A percentile compares a stretch with the other conserved stretches of the same genome.
These are phyloP conservation scores for Cotesia congregata DNA, from an alignment of 2,888 invertebrate genomes.

Conservation along the genomic window DNA sequence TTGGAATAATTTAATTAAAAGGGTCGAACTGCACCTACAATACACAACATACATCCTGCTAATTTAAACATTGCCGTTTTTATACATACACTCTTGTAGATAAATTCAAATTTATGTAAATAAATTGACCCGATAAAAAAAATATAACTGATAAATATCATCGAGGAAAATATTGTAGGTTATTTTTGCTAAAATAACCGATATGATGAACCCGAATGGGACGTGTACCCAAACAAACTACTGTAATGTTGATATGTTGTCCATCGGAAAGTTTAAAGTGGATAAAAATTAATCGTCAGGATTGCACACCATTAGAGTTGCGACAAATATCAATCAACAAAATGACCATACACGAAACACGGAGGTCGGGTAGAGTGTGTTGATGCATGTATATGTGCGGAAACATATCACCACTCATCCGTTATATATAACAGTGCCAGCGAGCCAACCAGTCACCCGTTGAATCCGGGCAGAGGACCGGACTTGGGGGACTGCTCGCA, in stretches of 20 bases:
- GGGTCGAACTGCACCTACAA: not conserved
- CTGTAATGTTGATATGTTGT: too few relatives aligned
- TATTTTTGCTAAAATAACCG: too few relatives aligned
- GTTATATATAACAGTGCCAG: constrained; percentile 25
- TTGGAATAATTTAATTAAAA: not conserved
- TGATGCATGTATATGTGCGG: not conserved
- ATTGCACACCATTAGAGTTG: not conserved
- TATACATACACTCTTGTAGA: not conserved
- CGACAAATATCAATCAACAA: constrained; percentile 49
- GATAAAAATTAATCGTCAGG: constrained; percentile 25
- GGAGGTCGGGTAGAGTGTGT: not conserved
- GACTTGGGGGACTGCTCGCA: constrained; percentile 32
- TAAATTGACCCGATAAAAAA: not conserved
- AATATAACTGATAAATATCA: not conserved
- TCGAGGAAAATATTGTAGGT: constrained; percentile 1
- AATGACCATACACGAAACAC: constrained; percentile 40
- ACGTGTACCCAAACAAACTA: too few relatives aligned
- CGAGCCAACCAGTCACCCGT: not conserved
- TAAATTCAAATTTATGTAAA: not conserved
- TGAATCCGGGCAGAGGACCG: not conserved
- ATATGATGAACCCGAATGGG: too few relatives aligned
- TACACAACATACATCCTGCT: not conserved
- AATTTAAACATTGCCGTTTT: not conserved
- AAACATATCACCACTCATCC: constrained; percentile 30
- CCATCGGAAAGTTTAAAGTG: not conserved